A percentile compares a stretch with the other conserved stretches of the same genome.
Evolutionary conservation across 2,888 invertebrate species (phyloP).

Genomic region (Myathropa florea): DNA sequence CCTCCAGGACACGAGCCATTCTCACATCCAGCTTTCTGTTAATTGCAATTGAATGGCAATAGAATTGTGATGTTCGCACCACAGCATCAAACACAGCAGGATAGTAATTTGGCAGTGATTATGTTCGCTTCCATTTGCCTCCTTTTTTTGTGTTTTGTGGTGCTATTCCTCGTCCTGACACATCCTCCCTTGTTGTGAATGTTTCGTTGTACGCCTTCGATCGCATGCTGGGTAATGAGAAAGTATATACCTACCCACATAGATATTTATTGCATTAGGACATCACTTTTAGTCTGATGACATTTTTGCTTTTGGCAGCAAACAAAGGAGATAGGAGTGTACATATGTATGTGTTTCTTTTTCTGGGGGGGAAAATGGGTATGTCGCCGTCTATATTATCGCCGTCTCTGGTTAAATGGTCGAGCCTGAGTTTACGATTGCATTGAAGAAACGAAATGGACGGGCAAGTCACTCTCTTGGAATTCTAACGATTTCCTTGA

Average conservation of each 20-base stretch:
- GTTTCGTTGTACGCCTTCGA: not conserved
- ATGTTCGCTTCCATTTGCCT: not conserved
- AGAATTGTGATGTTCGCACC: conserved; percentile 18
- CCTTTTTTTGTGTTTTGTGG: not conserved
- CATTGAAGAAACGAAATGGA: not conserved
- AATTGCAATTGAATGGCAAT: conserved; percentile 26
- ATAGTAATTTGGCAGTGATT: conserved; percentile 37
- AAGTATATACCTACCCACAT: not conserved
- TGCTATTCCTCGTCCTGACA: not conserved
- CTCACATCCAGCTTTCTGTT: not conserved
- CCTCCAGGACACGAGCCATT: not conserved
- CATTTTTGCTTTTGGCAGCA: not conserved
- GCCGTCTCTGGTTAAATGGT: not conserved
- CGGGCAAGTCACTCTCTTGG: not conserved
- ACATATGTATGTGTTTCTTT: not conserved
- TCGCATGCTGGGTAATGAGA: not conserved
- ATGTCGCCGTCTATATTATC: conserved; percentile 4
- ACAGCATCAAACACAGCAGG: conserved; percentile 18
- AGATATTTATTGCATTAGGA: conserved; percentile 3
- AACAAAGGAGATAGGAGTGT: not conserved
- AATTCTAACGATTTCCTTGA: not conserved
- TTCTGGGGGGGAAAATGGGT: not conserved
- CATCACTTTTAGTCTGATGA: not conserved
- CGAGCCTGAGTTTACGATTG: conserved; percentile 4
- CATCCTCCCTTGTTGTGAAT: not conserved